Evolutionary conservation across 1,140 invertebrate genomes (phyloP).

Genomic region (Eubasilissa regina): DNA sequence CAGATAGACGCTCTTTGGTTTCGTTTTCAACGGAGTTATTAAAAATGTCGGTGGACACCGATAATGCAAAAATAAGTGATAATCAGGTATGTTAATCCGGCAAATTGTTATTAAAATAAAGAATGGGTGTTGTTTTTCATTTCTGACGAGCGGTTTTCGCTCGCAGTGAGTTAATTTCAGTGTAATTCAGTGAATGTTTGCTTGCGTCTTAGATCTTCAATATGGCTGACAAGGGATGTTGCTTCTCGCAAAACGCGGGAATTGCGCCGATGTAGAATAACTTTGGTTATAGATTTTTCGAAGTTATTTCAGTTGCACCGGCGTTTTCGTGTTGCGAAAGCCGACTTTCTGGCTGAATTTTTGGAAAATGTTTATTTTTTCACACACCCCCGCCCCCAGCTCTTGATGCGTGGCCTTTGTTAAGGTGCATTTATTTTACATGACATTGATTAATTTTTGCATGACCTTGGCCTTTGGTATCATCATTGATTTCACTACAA

Average conservation of each 20-base stretch:
- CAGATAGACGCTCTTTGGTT: conserved; percentile 65
- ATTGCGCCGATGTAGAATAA: conserved; percentile 69
- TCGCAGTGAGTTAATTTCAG: conserved; percentile 67
- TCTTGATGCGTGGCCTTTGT: conserved; percentile 72
- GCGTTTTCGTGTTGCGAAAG: conserved; percentile 69
- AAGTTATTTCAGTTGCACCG: neutral
- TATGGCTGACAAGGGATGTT: conserved; percentile 72
- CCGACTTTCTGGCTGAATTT: conserved; percentile 69
- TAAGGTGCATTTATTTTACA: conserved; percentile 70
- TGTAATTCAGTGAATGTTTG: conserved; percentile 73
- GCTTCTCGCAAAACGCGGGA: conserved; percentile 74
- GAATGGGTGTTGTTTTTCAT: neutral
- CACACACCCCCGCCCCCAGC: conserved; percentile 71
- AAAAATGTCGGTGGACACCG: conserved; percentile 74
- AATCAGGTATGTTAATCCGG: conserved; percentile 67
- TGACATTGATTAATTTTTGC: conserved; percentile 73
- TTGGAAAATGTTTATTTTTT: conserved; percentile 69
- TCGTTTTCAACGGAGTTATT: conserved; percentile 73
- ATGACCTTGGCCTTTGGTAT: conserved; percentile 71
- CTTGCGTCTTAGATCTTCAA: conserved; percentile 69
- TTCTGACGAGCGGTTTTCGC: conserved; percentile 10
- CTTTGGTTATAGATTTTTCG: conserved; percentile 41
- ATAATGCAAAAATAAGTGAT: conserved; percentile 74
- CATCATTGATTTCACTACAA: conserved; percentile 10
- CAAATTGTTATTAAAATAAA: conserved; percentile 31